Conservation (phyloP, 1,140 invertebrate species). For the Anthonomus grandis region DNA sequence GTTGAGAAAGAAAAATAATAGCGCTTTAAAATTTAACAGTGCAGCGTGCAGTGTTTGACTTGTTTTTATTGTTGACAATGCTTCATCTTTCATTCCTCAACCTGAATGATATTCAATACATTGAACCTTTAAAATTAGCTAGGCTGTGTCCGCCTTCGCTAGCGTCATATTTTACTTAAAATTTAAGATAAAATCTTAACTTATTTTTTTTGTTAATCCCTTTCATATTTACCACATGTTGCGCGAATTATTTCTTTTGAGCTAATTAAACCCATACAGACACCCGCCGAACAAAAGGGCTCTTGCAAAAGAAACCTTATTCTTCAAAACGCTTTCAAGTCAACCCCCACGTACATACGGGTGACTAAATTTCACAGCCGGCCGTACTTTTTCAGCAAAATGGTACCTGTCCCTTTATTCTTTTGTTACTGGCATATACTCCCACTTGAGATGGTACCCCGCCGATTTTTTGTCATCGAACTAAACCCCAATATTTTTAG, state of each 20-base stretch:
- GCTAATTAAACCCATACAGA: conserved; percentile 7
- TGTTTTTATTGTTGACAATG: too few species aligned
- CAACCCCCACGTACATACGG: neutral
- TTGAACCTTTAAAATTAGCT: too few species aligned
- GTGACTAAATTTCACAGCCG: conserved; percentile 13
- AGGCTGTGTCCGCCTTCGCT: too few species aligned
- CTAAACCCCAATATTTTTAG: conserved; percentile 11
- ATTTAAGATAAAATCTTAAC: too few species aligned
- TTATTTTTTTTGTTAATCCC: too few species aligned
- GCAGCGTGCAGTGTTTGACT: too few species aligned
- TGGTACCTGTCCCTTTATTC: conserved; percentile 11
- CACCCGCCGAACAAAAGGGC: conserved; percentile 1
- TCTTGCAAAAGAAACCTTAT: conserved; percentile 1
- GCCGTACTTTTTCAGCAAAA: neutral
- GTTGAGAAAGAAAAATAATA: too few species aligned
- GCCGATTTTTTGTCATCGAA: neutral
- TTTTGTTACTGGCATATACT: neutral
- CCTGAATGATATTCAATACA: too few species aligned
- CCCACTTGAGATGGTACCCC: conserved; percentile 14
- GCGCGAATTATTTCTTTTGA: neutral
- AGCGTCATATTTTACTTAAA: too few species aligned
- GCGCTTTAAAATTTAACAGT: too few species aligned
- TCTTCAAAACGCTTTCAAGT: conserved; percentile 5
- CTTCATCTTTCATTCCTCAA: too few species aligned
- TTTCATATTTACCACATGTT: too few species aligned